Evolutionary conservation across 2,113 vertebrate species (phyloP).

Genomic region (Suncus etruscus): DNA sequence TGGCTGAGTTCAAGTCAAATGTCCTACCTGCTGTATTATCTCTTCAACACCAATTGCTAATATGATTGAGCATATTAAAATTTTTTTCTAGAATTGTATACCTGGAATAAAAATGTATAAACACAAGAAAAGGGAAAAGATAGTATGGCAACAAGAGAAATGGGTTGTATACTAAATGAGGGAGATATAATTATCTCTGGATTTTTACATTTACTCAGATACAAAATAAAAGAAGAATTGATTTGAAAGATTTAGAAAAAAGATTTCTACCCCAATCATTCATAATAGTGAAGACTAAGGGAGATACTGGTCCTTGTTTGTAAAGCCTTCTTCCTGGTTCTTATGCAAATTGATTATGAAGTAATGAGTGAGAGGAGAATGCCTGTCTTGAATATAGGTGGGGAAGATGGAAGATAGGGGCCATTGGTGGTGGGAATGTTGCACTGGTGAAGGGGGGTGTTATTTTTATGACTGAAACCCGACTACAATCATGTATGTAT

Average conservation of each 20-base stretch:
- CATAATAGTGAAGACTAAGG: not conserved
- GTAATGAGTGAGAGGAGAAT: no score
- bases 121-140: constrained; percentile 16
- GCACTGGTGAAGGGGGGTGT: no score
- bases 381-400: no score
- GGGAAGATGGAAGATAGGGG: no score
- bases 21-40: no score
- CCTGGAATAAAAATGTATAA: not conserved
- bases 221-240: constrained; percentile 14
- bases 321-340: constrained; percentile 10
- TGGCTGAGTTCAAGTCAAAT: no score
- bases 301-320: not conserved
- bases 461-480: no score
- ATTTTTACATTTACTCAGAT: constrained; percentile 30
- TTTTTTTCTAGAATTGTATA: not conserved
- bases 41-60: not conserved
- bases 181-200: not conserved
- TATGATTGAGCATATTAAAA: not conserved
- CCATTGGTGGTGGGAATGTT: no score
- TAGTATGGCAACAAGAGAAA: not conserved
- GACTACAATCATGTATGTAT: no score
- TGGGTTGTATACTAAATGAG: not conserved
- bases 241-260: not conserved
- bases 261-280: not conserved
- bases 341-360: not conserved